A percentile compares a stretch with the other conserved stretches of the same genome.
Conservation (phyloP, 2,113 vertebrate species). For the Calcarius ornatus region DNA sequence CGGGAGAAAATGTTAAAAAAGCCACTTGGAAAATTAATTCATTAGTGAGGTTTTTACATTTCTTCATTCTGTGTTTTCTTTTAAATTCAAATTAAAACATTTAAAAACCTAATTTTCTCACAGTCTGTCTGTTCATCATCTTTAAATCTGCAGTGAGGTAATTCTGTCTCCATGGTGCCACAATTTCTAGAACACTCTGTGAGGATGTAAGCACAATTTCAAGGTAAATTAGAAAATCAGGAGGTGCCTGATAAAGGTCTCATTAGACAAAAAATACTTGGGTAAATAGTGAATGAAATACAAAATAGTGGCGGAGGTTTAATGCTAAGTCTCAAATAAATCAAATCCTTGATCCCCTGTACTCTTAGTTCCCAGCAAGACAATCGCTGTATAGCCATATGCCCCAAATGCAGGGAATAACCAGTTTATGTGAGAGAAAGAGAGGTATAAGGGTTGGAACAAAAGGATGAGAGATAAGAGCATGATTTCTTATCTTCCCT, state of each 20-base stretch:
- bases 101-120: background rate
- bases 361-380: background rate
- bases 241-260: background rate
- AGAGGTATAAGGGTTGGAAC: background rate
- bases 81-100: background rate
- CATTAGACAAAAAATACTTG: background rate
- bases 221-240: background rate
- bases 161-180: background rate
- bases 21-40: background rate
- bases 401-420: background rate
- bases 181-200: background rate
- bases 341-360: background rate
- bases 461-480: background rate
- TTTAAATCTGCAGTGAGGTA: background rate
- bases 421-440: background rate
- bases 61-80: background rate
- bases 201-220: background rate
- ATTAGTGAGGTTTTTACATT: background rate
- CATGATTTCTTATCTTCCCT: background rate
- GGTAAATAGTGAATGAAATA: background rate
- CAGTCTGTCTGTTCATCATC: background rate
- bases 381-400: background rate
- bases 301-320: background rate
- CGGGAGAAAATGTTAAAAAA: background rate
- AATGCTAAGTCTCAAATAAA: background rate